A percentile compares a stretch with the other conserved stretches of the same genome.
These are phyloP conservation scores for Mythimna impura DNA, from an alignment of 2,888 invertebrate species.

Conservation along the genomic window DNA sequence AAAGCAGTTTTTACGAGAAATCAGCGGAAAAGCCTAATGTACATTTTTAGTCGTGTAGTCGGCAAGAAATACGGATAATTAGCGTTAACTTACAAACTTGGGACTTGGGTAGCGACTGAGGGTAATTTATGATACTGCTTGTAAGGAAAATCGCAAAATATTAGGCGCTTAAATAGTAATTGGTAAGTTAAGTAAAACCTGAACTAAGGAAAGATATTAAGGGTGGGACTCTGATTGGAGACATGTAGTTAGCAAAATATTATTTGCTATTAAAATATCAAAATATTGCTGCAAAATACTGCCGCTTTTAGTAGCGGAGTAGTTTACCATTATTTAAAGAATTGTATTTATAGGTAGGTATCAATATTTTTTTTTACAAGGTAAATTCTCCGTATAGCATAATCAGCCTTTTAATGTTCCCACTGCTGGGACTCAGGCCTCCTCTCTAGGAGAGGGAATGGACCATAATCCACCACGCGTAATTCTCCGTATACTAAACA, in stretches of 20 bases:
- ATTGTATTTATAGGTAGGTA: too few relatives aligned
- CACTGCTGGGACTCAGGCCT: too few relatives aligned
- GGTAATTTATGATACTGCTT: slow-evolving; percentile 34
- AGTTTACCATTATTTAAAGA: too few relatives aligned
- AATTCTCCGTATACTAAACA: too few relatives aligned
- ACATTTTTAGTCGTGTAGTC: slow-evolving; percentile 53
- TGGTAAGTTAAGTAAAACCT: neutral
- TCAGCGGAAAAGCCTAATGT: slow-evolving; percentile 64
- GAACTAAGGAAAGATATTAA: neutral
- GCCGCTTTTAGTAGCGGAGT: too few relatives aligned
- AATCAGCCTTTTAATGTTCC: too few relatives aligned
- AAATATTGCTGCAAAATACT: too few relatives aligned
- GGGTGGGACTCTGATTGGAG: neutral
- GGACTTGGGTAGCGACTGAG: slow-evolving; percentile 13
- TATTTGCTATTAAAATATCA: too few relatives aligned
- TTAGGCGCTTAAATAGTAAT: slow-evolving; percentile 1
- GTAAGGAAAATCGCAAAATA: slow-evolving; percentile 11
- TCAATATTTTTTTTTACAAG: too few relatives aligned
- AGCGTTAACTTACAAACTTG: slow-evolving; percentile 30
- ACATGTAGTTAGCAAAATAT: neutral
- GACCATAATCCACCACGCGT: too few relatives aligned
- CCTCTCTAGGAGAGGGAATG: too few relatives aligned
- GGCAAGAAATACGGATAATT: slow-evolving; percentile 59
- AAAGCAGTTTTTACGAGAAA: slow-evolving; percentile 63
- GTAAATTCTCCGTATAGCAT: too few relatives aligned